Evolutionary conservation across 2,888 invertebrate species (phyloP).

Genomic region (Eretmocerus hayati): DNA sequence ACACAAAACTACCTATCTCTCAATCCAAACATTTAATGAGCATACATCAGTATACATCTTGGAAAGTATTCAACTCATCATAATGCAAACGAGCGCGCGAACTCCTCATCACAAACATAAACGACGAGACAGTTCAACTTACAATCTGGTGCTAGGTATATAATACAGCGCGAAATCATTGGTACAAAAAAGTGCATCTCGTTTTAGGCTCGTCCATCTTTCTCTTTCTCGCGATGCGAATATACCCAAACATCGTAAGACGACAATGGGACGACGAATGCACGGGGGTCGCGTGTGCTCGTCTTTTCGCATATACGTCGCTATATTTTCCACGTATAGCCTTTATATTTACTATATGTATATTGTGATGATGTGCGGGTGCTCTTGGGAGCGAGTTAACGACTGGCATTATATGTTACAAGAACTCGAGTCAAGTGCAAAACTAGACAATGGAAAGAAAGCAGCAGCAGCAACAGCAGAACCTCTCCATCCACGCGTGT

Average conservation of each 20-base stretch:
- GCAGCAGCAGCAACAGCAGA: background rate
- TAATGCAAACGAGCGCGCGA: too few species aligned
- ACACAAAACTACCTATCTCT: too few species aligned
- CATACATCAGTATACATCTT: too few species aligned
- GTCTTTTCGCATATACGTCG: background rate
- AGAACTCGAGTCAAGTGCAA: slow-evolving; percentile 42
- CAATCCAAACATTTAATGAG: too few species aligned
- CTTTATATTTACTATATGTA: too few species aligned
- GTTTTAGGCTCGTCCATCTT: background rate
- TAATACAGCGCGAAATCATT: too few species aligned
- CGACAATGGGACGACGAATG: background rate
- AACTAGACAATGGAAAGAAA: background rate
- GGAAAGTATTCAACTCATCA: too few species aligned
- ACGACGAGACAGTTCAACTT: too few species aligned
- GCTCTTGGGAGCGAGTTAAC: slow-evolving; percentile 36
- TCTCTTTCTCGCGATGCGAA: background rate
- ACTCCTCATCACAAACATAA: too few species aligned
- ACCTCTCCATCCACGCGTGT: too few species aligned
- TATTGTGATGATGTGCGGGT: background rate
- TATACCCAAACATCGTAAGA: background rate
- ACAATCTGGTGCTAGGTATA: too few species aligned
- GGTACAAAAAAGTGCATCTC: background rate
- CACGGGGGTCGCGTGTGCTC: background rate
- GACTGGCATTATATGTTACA: slow-evolving; percentile 44
- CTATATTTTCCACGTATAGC: too few species aligned